A percentile compares a stretch with the other conserved stretches of the same genome.
Evolutionary conservation across 2,113 vertebrate species (phyloP).

Genomic region (Macrotis lagotis): DNA sequence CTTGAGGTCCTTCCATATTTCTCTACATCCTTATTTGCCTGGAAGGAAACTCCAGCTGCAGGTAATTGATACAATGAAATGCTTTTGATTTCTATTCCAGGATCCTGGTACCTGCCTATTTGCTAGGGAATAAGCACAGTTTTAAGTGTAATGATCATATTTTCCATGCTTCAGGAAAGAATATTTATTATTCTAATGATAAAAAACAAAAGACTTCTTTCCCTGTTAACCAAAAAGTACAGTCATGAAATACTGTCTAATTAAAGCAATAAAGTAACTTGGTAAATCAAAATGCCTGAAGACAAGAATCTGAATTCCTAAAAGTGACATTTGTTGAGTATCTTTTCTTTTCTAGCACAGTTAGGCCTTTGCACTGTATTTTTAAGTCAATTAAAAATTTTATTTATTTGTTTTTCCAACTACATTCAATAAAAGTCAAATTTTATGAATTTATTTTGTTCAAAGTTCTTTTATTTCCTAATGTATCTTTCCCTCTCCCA

Average conservation of each 20-base stretch:
- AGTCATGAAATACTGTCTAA: neutral
- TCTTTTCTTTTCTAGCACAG: neutral
- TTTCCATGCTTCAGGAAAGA: constrained; percentile 39
- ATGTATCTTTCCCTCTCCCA: neutral
- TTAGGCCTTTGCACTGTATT: neutral
- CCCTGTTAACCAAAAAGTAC: neutral
- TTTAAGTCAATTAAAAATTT: neutral
- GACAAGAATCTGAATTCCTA: neutral
- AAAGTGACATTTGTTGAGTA: neutral
- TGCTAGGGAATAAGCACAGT: neutral
- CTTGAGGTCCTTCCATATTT: neutral
- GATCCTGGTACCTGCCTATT: neutral
- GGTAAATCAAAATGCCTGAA: neutral
- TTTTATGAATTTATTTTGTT: neutral
- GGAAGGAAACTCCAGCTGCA: neutral
- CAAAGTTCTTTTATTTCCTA: neutral
- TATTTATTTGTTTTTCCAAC: too few species aligned
- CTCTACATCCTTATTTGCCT: constrained; percentile 12
- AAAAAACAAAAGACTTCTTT: constrained; percentile 12
- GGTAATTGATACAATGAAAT: neutral
- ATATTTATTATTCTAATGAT: neutral
- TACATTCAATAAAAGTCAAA: neutral
- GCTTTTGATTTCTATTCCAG: constrained; percentile 13
- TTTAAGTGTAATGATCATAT: neutral
- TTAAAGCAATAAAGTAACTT: constrained; percentile 2